phyloP scores from a whole-genome alignment of 2,797 vertebrate genomes.

The Poeciliopsis infans region DNA sequence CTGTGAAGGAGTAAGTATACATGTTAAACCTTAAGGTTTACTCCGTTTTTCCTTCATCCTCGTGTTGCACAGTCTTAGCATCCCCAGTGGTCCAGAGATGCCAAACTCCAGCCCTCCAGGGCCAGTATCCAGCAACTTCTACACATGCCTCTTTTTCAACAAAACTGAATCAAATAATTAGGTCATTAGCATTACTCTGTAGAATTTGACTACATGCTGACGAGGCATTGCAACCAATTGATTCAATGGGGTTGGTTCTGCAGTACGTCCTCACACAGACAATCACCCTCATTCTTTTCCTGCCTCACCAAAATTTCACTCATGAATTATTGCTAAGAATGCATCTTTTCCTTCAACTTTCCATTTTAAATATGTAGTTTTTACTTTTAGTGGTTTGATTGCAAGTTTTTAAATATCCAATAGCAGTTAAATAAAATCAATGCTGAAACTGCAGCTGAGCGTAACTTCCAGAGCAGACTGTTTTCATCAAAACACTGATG shows the following conservation, averaged over 20 bases:
- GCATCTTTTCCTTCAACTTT: neutral
- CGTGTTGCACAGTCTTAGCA: neutral
- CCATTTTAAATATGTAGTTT: neutral
- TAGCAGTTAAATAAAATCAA: neutral
- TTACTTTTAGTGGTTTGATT: conserved; percentile 7
- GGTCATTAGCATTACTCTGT: neutral
- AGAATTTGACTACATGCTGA: neutral
- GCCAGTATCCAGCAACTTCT: neutral
- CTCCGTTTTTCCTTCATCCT: neutral
- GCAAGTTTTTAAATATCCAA: conserved; percentile 3
- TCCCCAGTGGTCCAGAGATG: neutral
- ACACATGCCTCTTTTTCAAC: neutral
- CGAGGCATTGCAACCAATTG: neutral
- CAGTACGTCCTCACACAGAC: neutral
- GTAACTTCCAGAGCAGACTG: too few species aligned
- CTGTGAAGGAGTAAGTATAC: neutral
- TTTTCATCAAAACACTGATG: neutral
- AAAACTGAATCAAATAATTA: neutral
- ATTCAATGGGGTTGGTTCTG: neutral
- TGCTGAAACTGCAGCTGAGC: neutral
- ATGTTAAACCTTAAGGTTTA: neutral
- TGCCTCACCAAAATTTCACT: neutral
- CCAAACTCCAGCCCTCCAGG: neutral
- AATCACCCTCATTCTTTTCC: neutral
- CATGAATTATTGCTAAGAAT: neutral